phyloP scores from a whole-genome alignment of 1,140 invertebrate genomes.

The Phortica variegata region DNA sequence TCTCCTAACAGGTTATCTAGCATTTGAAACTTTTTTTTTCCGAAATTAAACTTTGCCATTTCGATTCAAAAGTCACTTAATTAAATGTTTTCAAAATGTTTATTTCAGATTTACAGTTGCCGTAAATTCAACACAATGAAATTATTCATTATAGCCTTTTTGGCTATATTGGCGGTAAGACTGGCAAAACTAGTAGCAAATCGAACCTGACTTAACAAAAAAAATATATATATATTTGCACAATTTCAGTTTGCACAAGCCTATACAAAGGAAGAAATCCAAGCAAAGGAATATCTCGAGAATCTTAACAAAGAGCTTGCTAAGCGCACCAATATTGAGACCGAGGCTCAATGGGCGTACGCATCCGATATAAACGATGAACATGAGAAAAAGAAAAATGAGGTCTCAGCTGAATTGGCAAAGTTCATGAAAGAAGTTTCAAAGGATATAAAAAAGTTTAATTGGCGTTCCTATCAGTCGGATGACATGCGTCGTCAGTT shows the following conservation, averaged over 20 bases:
- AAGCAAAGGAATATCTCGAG: conserved; percentile 63
- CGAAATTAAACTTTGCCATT: neutral
- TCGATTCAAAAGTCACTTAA: neutral
- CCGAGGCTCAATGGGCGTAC: conserved; percentile 68
- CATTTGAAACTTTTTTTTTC: too few relatives aligned
- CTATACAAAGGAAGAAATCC: conserved; percentile 60
- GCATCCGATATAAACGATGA: conserved; percentile 73
- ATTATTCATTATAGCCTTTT: conserved; percentile 29
- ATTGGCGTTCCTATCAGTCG: conserved; percentile 66
- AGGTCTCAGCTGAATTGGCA: conserved; percentile 50
- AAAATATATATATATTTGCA: neutral
- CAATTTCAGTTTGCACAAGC: conserved; percentile 27
- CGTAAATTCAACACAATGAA: conserved; percentile 36
- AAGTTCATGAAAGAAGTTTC: conserved; percentile 51
- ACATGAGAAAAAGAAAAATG: conserved; percentile 64
- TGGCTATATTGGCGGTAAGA: conserved; percentile 45
- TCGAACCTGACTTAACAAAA: neutral
- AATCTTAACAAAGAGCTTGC: conserved; percentile 63
- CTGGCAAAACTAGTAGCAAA: neutral
- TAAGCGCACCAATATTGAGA: conserved; percentile 61
- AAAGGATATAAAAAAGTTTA: conserved; percentile 63
- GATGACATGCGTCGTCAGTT: conserved; percentile 67
- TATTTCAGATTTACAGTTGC: conserved; percentile 19
- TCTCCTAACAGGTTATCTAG: too few relatives aligned
- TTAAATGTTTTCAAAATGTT: conserved; percentile 9